A percentile compares a stretch with the other conserved stretches of the same genome.
These are phyloP conservation scores for Odontocerum albicorne DNA, from an alignment of 2,888 invertebrate genomes.

Conservation along the genomic window DNA sequence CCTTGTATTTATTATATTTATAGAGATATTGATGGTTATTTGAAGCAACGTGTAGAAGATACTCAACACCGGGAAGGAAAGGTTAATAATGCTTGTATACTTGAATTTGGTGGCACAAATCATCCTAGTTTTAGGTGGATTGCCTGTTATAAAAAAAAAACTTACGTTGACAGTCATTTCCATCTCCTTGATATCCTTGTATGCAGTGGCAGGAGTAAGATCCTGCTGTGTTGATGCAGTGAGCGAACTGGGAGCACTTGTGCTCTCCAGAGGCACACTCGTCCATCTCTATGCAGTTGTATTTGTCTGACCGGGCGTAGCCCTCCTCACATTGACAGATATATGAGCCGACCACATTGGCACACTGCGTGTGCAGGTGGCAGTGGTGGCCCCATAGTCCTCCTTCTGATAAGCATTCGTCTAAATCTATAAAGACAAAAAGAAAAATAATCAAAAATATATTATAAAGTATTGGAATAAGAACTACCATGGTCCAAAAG, in stretches of 20 bases:
- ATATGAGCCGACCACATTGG: constrained; percentile 81
- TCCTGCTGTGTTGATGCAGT: constrained; percentile 80
- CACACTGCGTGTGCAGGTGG: constrained; percentile 79
- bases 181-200: constrained; percentile 76
- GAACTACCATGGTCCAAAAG: no score
- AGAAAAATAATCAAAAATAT: no score
- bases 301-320: constrained; percentile 74
- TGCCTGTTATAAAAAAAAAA: no score
- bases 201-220: constrained; percentile 77
- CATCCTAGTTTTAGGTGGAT: no score
- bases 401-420: constrained; percentile 81
- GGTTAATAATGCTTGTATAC: no score
- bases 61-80: no score
- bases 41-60: no score
- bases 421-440: constrained; percentile 65
- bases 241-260: constrained; percentile 74
- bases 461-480: no score
- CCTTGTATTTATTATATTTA: no score
- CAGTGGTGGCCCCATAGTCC: constrained; percentile 83
- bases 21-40: no score
- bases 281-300: constrained; percentile 79
- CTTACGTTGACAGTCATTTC: constrained; percentile 79
- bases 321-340: constrained; percentile 82
- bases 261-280: constrained; percentile 75
- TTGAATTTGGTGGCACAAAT: no score